Conservation (phyloP, 2,797 vertebrate genomes). For the Onychomys leucogaster region DNA sequence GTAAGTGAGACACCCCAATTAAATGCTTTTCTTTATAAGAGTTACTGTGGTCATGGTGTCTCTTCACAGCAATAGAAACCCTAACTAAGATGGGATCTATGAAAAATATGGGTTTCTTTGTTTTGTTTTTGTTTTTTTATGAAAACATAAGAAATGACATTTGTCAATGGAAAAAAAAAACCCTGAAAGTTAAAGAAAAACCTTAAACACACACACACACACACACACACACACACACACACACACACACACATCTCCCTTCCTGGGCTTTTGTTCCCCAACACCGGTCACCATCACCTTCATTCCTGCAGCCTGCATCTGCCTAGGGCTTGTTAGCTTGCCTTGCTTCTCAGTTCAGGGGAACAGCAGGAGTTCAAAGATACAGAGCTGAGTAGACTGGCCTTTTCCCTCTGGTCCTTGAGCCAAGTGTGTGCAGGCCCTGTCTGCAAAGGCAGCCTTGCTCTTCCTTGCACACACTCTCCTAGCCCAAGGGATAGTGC, state of each 20-base stretch:
- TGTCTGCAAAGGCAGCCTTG: background rate
- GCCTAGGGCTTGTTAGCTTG: background rate
- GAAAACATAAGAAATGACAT: constrained; percentile 32
- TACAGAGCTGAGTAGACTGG: background rate
- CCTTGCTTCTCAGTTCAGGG: background rate
- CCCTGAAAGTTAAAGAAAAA: background rate
- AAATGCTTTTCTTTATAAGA: background rate
- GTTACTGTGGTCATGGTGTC: background rate
- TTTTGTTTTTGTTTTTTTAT: constrained; percentile 4
- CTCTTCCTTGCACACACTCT: background rate
- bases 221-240: background rate
- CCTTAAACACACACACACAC: background rate
- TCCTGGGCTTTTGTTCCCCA: background rate
- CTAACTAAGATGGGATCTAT: background rate
- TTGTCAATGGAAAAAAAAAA: background rate
- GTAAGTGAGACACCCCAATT: background rate
- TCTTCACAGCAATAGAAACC: background rate
- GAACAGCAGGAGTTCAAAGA: too few relatives aligned
- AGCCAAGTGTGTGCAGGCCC: background rate
- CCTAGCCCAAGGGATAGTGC: background rate
- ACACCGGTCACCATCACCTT: background rate
- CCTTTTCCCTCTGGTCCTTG: background rate
- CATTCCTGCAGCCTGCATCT: background rate
- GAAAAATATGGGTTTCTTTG: background rate
- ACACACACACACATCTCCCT: background rate